These are phyloP conservation scores for Thryonomys swinderianus DNA, from an alignment of 2,113 vertebrate genomes.

Conservation along the genomic window DNA sequence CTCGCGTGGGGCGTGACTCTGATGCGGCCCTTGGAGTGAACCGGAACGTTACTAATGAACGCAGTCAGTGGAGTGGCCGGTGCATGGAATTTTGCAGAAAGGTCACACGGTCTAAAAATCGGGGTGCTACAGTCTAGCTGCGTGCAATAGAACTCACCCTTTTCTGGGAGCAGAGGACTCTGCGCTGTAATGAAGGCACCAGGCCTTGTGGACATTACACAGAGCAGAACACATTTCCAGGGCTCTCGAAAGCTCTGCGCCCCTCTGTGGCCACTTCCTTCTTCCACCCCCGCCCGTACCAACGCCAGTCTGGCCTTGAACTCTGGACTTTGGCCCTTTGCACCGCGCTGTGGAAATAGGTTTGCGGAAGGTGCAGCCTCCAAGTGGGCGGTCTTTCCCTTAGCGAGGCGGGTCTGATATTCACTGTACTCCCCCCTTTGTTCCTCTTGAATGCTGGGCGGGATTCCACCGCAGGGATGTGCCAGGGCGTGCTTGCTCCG, in stretches of 20 bases:
- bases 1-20: not conserved
- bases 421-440: accelerated
- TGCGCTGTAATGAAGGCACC: not conserved
- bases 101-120: not conserved
- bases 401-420: accelerated
- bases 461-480: not conserved
- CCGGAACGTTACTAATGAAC: not conserved
- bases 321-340: not conserved
- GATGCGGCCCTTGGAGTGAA: not conserved
- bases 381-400: accelerated
- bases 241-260: accelerated
- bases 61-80: not conserved
- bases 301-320: not conserved
- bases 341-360: not conserved
- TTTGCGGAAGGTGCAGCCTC: accelerated
- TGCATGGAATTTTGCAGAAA: not conserved
- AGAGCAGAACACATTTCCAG: accelerated
- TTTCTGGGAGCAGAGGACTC: not conserved
- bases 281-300: not conserved
- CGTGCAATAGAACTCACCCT: not conserved
- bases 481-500: not conserved
- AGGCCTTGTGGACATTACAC: not conserved
- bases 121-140: not conserved
- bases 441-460: not conserved
- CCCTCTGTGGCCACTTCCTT: not conserved